Conservation (phyloP, 2,797 vertebrate genomes). For the Percopsis omiscomaycus region DNA sequence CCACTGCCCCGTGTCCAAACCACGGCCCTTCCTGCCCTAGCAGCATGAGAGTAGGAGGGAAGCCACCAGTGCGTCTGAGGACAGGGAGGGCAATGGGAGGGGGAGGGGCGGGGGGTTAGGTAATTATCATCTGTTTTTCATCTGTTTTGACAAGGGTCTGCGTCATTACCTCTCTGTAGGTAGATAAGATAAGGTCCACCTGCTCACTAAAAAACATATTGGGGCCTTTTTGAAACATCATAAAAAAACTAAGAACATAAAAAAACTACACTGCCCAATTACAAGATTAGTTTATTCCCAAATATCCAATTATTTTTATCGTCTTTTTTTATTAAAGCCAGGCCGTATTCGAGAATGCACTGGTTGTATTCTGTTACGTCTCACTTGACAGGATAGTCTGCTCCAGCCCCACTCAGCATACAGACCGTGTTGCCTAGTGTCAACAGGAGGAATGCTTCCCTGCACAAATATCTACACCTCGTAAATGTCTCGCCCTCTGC, state of each 20-base stretch:
- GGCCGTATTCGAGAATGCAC: conserved; percentile 11
- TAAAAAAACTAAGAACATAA: not conserved
- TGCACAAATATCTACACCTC: conserved; percentile 78
- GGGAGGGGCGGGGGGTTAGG: conserved; percentile 23
- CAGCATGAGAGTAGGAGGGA: conserved; percentile 19
- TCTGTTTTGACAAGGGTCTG: conserved; percentile 39
- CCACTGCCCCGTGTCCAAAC: conserved; percentile 58
- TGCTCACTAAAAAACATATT: conserved; percentile 28
- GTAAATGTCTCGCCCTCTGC: conserved; percentile 76
- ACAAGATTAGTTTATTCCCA: too few relatives aligned
- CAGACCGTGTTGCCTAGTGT: conserved; percentile 64
- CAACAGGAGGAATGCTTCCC: conserved; percentile 71
- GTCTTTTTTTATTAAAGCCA: too few relatives aligned
- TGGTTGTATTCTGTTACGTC: conserved; percentile 36
- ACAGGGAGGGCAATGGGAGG: conserved; percentile 27
- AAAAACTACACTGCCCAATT: not conserved
- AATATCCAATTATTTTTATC: conserved; percentile 1
- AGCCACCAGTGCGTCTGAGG: conserved; percentile 17
- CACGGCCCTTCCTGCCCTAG: conserved; percentile 48
- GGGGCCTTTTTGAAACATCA: not conserved
- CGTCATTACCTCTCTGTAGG: conserved; percentile 38
- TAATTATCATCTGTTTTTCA: conserved; percentile 18
- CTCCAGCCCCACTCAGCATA: conserved; percentile 61
- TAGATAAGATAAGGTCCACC: conserved; percentile 19
- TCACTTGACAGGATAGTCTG: conserved; percentile 38